Conservation (phyloP, 1,140 invertebrate species). For the Drosophila trapezifrons region DNA sequence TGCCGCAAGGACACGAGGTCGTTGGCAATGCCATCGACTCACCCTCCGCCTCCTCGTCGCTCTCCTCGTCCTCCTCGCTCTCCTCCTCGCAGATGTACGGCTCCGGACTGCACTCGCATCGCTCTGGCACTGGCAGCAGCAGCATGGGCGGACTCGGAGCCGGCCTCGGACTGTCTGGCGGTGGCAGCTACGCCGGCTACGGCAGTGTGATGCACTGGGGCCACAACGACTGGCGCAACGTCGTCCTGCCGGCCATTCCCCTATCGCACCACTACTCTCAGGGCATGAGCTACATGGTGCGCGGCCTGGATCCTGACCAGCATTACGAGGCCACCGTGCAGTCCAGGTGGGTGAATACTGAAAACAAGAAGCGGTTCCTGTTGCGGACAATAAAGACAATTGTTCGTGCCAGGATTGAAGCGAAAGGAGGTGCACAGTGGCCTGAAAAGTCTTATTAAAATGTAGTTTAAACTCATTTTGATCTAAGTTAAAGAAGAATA, state of each 20-base stretch:
- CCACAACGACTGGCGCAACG: slow-evolving; percentile 86
- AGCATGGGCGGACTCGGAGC: slow-evolving; percentile 47
- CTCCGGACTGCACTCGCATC: slow-evolving; percentile 68
- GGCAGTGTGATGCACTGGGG: slow-evolving; percentile 83
- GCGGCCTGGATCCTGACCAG: slow-evolving; percentile 86
- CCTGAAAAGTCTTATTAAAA: neutral
- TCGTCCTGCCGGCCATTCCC: slow-evolving; percentile 86
- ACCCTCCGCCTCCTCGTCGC: slow-evolving; percentile 83
- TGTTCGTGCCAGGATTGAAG: neutral
- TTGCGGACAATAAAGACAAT: slow-evolving; percentile 11
- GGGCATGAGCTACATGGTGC: slow-evolving; percentile 87
- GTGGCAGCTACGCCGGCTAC: slow-evolving; percentile 71
- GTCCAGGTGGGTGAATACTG: slow-evolving; percentile 84
- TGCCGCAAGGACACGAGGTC: slow-evolving; percentile 85
- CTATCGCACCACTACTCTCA: slow-evolving; percentile 85
- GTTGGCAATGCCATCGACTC: slow-evolving; percentile 84
- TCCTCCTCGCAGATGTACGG: slow-evolving; percentile 73
- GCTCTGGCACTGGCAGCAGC: slow-evolving; percentile 66
- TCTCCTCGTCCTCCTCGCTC: slow-evolving; percentile 64
- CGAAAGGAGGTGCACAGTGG: neutral
- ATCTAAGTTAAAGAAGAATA: too few relatives aligned
- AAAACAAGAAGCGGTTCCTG: neutral
- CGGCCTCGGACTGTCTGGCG: slow-evolving; percentile 14
- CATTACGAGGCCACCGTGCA: slow-evolving; percentile 88
- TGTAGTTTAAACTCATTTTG: neutral